Evolutionary conservation across 35 echinoderm and acorn worm species (phyloP).

Genomic region (Stichopus chloronotus): DNA sequence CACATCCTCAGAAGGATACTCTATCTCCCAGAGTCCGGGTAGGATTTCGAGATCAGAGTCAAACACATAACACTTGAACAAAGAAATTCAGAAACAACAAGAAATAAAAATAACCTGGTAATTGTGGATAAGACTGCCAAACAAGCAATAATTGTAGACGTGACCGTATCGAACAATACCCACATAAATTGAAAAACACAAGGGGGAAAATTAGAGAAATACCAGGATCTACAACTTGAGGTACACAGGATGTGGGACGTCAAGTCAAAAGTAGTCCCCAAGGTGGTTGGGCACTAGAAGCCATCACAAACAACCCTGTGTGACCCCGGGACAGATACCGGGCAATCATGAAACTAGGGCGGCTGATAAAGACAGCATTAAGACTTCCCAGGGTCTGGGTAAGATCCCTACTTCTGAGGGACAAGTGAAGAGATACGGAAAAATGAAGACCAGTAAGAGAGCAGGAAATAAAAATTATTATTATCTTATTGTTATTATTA

Average conservation of each 20-base stretch:
- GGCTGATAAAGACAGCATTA: neutral
- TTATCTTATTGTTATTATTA: too few species aligned
- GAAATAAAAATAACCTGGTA: too few species aligned
- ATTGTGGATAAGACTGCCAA: neutral
- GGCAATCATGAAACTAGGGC: neutral
- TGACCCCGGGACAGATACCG: neutral
- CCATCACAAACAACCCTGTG: neutral
- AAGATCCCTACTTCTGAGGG: too few species aligned
- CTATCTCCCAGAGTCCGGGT: too few species aligned
- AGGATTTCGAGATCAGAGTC: too few species aligned
- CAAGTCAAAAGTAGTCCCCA: neutral
- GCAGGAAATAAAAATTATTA: too few species aligned
- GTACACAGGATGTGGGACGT: slow-evolving; percentile 15
- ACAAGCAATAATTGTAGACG: slow-evolving; percentile 8
- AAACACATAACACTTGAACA: neutral
- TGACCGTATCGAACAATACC: slow-evolving; percentile 10
- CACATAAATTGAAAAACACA: neutral
- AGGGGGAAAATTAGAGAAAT: neutral
- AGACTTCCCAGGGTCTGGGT: too few species aligned
- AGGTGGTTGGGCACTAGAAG: neutral
- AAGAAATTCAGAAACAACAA: neutral
- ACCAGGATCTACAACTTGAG: neutral
- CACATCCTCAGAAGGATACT: too few species aligned
- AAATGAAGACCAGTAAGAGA: too few species aligned
- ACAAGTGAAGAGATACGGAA: too few species aligned